A percentile compares a stretch with the other conserved stretches of the same genome.
Conservation (phyloP, 2,888 invertebrate species). For the Trissolcus japonicus region DNA sequence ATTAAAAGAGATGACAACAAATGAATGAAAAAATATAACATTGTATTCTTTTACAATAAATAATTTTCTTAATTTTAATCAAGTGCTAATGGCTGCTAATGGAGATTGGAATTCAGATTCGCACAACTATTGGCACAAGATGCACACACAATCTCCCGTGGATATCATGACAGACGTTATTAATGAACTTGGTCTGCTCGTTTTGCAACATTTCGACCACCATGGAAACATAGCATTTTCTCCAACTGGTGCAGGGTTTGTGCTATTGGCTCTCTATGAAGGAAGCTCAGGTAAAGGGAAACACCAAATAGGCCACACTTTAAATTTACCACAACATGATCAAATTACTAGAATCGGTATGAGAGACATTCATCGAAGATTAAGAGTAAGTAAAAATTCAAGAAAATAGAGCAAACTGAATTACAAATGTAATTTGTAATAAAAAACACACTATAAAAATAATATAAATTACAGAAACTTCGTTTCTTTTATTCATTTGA, state of each 20-base stretch:
- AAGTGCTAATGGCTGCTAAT: too few relatives aligned
- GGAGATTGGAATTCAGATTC: too few relatives aligned
- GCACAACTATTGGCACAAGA: too few relatives aligned
- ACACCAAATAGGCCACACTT: slow-evolving; percentile 83
- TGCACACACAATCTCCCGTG: slow-evolving; percentile 76
- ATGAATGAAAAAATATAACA: too few relatives aligned
- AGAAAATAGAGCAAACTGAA: not conserved
- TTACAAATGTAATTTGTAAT: not conserved
- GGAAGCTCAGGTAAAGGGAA: slow-evolving; percentile 86
- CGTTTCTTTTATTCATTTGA: too few relatives aligned
- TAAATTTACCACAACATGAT: slow-evolving; percentile 84
- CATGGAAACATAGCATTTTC: slow-evolving; percentile 87
- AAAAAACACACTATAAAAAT: not conserved
- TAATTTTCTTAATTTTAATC: too few relatives aligned
- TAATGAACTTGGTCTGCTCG: slow-evolving; percentile 82
- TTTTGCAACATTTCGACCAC: slow-evolving; percentile 69
- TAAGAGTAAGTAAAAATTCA: slow-evolving; percentile 82
- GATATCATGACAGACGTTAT: slow-evolving; percentile 88
- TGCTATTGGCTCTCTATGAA: slow-evolving; percentile 87
- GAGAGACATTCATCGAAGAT: slow-evolving; percentile 87
- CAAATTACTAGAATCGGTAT: slow-evolving; percentile 86
- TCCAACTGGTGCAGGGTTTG: slow-evolving; percentile 88
- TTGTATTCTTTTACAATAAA: too few relatives aligned
- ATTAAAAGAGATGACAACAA: too few relatives aligned
- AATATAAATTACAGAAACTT: not conserved